Evolutionary conservation across 2,888 invertebrate species (phyloP).

Genomic region (Aphrophora alni): DNA sequence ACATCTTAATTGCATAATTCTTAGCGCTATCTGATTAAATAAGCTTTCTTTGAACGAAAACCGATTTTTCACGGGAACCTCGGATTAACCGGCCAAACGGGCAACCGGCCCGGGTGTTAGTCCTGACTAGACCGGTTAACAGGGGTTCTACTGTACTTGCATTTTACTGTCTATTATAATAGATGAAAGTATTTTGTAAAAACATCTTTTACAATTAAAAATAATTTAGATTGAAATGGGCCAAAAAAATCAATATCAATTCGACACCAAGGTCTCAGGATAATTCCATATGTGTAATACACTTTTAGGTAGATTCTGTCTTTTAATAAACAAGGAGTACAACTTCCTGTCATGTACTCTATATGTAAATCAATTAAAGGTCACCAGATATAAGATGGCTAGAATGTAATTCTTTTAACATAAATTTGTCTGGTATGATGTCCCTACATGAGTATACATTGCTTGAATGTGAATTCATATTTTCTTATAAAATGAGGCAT

Average conservation of each 20-base stretch:
- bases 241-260: conserved; percentile 24
- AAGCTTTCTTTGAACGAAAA: too few species aligned
- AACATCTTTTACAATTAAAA: conserved; percentile 10
- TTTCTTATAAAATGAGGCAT: conserved; percentile 1
- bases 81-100: too few species aligned
- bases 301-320: not conserved
- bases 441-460: conserved; percentile 19
- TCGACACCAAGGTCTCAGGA: conserved; percentile 1
- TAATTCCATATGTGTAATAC: conserved; percentile 9
- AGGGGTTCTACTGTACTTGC: too few species aligned
- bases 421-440: conserved; percentile 9
- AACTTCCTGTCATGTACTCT: not conserved
- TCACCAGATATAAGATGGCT: conserved; percentile 30
- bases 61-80: too few species aligned
- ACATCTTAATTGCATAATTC: too few species aligned
- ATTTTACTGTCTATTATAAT: too few species aligned
- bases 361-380: conserved; percentile 24
- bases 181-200: conserved; percentile 23
- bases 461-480: conserved; percentile 4
- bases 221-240: conserved; percentile 7
- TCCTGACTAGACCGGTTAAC: too few species aligned
- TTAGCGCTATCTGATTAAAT: too few species aligned
- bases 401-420: conserved; percentile 17
- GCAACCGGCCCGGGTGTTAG: too few species aligned
- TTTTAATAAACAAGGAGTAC: conserved; percentile 6